Conservation (phyloP, 2,113 vertebrate genomes). For the Heterotis niloticus region DNA sequence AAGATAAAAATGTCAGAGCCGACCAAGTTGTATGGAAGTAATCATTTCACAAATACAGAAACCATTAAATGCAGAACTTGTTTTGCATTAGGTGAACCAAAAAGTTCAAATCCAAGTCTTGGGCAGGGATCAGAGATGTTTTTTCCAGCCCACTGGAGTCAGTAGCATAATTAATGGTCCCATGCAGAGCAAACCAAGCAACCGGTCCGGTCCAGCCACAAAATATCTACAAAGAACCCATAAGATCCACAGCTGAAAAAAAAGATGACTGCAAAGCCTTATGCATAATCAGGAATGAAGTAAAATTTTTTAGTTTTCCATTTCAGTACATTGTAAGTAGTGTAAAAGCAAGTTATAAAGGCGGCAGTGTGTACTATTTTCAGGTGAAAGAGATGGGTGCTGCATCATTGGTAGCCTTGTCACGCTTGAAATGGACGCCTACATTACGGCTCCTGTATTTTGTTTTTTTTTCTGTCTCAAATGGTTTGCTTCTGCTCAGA, state of each 20-base stretch:
- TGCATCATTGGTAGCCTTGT: background rate
- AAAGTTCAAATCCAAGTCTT: constrained; percentile 8
- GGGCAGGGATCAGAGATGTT: background rate
- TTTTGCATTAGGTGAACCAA: background rate
- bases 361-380: background rate
- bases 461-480: no score
- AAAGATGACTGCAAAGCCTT: background rate
- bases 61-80: background rate
- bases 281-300: constrained; percentile 10
- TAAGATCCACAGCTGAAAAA: background rate
- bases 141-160: background rate
- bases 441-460: no score
- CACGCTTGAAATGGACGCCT: no score
- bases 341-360: constrained; percentile 11
- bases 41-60: no score
- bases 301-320: background rate
- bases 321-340: constrained; percentile 9
- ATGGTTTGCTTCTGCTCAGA: no score
- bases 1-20: no score
- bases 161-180: background rate
- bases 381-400: background rate
- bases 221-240: background rate
- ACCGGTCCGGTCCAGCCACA: background rate
- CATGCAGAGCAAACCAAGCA: background rate
- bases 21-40: no score